Base-by-base conservation (phyloP, 2,797 vertebrate genomes). In the Catostomus latipinnis region DNA sequence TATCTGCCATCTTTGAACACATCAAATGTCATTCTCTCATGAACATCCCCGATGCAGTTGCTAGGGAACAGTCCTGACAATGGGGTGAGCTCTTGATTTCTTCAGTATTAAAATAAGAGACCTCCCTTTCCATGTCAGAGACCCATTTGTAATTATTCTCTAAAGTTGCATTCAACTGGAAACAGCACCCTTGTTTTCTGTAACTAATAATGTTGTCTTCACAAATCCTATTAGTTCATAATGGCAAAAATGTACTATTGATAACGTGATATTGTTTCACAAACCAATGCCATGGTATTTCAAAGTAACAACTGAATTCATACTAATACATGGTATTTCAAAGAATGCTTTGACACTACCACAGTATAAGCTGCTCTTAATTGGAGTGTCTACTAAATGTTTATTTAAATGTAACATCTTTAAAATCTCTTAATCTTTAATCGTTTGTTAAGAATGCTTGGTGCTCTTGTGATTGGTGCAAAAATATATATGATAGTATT, bases 21-120 rank as follows among this genome's bases (percentile, higher is more conserved):
- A 46, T 74, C 67, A 76, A 66, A 86, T 82, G 84, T 88, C 82
- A 76, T 84, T 82, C 77, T 67, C 67, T 77, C 81, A 80, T 73
- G 76, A 80, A 86, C 83, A 86, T 83, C 73, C 84, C 82, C 84
- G 71, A 91, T 87, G 90, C 86, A 85, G 93, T 93, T 94, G 92
- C 92, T 92, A 91, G 91, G 93, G 87, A 93, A 94, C 92, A 88
- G 89, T 90, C 85, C 83, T 82, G 43, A 81, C 73, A 75, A 57
- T 53, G 14, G 56, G 74, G 14, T 67, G 79, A 73, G 58, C 14
- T 65, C 62, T 82, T 73, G 58, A 81, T 61, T 68, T 62, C 56
- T 72, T 49, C 53, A 56, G 45, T 54, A 72, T 49, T 72, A 61
- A 50, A 61, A 71, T 74, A 34, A 34, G 22, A 48, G 34, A 58